A percentile compares a stretch with the other conserved stretches of the same genome.
Conservation (phyloP, 2,888 invertebrate species). For the Rhagium mordax region DNA sequence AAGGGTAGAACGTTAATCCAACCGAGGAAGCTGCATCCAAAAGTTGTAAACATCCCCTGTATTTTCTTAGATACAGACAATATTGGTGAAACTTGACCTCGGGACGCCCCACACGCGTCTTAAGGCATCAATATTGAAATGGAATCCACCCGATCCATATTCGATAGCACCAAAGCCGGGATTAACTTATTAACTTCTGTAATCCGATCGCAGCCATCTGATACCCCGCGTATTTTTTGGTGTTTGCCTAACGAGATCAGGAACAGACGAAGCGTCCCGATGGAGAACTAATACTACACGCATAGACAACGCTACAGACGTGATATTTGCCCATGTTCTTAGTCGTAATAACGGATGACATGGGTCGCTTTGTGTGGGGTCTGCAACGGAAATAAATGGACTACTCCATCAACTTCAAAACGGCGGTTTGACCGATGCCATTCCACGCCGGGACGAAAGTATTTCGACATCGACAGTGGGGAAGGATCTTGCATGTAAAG, state of each 20-base stretch:
- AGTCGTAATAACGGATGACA: conserved; percentile 40
- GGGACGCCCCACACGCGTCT: too few relatives aligned
- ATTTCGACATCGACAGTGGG: background rate
- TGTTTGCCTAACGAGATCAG: background rate
- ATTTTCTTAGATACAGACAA: too few relatives aligned
- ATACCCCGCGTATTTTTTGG: background rate
- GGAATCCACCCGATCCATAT: background rate
- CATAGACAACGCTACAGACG: background rate
- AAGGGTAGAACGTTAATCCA: too few relatives aligned
- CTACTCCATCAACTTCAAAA: conserved; percentile 48
- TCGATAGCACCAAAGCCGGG: background rate
- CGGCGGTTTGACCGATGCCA: conserved; percentile 39
- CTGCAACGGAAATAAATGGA: conserved; percentile 48
- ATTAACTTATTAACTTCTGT: background rate
- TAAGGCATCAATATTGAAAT: background rate
- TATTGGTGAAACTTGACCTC: too few relatives aligned
- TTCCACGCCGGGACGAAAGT: background rate
- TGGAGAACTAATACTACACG: background rate
- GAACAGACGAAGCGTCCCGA: background rate
- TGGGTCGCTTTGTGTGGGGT: conserved; percentile 35
- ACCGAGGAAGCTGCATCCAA: too few relatives aligned
- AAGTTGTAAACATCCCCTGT: too few relatives aligned
- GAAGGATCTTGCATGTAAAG: background rate
- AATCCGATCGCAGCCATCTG: background rate
- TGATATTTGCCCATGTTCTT: conserved; percentile 37